phyloP scores from a whole-genome alignment of 1,140 invertebrate species.

The Drosophila lini region DNA sequence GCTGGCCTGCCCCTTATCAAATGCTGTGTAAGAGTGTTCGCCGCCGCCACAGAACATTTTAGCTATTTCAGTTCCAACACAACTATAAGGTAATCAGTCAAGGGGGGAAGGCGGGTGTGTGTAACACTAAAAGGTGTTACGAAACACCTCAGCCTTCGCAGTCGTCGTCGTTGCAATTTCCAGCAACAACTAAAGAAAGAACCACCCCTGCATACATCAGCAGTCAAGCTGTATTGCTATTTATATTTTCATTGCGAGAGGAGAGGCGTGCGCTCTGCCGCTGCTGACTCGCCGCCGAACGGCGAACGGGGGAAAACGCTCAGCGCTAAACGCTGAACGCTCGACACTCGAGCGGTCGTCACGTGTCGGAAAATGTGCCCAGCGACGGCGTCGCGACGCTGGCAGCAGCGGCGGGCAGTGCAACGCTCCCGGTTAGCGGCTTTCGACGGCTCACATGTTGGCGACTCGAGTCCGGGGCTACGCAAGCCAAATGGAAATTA shows the following conservation, averaged over 20 bases:
- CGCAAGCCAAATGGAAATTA: conserved; percentile 67
- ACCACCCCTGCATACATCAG: conserved; percentile 29
- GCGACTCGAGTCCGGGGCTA: conserved; percentile 63
- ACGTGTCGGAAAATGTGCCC: conserved; percentile 72
- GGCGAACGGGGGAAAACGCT: conserved; percentile 6
- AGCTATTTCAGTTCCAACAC: conserved; percentile 3
- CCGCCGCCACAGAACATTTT: conserved; percentile 7
- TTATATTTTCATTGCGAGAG: conserved; percentile 71
- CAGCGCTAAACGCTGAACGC: not conserved
- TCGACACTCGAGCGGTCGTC: conserved; percentile 36
- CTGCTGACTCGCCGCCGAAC: conserved; percentile 36
- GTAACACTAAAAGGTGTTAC: conserved; percentile 64
- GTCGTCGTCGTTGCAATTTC: conserved; percentile 13
- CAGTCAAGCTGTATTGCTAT: conserved; percentile 60
- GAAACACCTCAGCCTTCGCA: conserved; percentile 50
- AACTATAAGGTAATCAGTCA: conserved; percentile 34
- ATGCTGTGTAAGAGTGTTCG: not conserved
- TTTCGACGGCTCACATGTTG: conserved; percentile 67
- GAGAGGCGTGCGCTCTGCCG: conserved; percentile 33
- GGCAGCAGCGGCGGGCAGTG: conserved; percentile 47
- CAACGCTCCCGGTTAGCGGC: conserved; percentile 68
- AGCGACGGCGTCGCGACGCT: conserved; percentile 27
- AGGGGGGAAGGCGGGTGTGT: not conserved
- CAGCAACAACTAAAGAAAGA: conserved; percentile 47
- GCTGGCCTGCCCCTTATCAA: conserved; percentile 25